These are phyloP conservation scores for Chascanopsetta lugubris DNA, from an alignment of 2,113 vertebrate genomes.

Conservation along the genomic window DNA sequence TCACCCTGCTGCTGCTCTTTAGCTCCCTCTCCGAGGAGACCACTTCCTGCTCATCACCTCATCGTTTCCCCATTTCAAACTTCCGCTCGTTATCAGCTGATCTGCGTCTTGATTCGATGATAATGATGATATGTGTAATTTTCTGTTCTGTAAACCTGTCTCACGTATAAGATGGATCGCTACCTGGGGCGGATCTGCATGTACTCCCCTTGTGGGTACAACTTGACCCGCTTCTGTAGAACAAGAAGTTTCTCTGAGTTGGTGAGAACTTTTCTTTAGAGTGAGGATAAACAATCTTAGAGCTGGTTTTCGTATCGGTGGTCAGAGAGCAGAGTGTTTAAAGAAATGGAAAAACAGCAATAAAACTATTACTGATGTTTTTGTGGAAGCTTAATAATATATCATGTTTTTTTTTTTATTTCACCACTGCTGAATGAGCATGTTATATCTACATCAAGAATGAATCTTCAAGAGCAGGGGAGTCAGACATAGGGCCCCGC, in stretches of 20 bases:
- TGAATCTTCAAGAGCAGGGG: too few relatives aligned
- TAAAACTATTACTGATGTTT: too few relatives aligned
- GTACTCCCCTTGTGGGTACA: constrained; percentile 18
- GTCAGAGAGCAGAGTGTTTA: too few relatives aligned
- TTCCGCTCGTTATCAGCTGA: constrained; percentile 17
- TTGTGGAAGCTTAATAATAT: too few relatives aligned
- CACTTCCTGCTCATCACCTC: neutral
- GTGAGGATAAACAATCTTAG: constrained; percentile 10
- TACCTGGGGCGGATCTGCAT: constrained; percentile 10
- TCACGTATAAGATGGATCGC: constrained; percentile 37
- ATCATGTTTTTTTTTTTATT: too few relatives aligned
- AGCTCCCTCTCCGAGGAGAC: constrained; percentile 6
- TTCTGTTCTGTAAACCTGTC: constrained; percentile 15
- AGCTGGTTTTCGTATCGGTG: constrained; percentile 9
- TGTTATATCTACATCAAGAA: too few relatives aligned
- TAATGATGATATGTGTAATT: constrained; percentile 3
- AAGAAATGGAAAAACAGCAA: too few relatives aligned
- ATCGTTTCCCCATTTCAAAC: constrained; percentile 31
- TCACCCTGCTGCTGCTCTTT: constrained; percentile 37
- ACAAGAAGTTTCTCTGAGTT: constrained; percentile 21
- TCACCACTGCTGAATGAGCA: too few relatives aligned
- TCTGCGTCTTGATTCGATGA: constrained; percentile 39
- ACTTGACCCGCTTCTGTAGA: constrained; percentile 29
- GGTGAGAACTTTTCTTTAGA: constrained; percentile 4
- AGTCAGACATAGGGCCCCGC: too few relatives aligned